Base-by-base conservation (phyloP, 2,888 invertebrate genomes). In the Morpho achilles region DNA sequence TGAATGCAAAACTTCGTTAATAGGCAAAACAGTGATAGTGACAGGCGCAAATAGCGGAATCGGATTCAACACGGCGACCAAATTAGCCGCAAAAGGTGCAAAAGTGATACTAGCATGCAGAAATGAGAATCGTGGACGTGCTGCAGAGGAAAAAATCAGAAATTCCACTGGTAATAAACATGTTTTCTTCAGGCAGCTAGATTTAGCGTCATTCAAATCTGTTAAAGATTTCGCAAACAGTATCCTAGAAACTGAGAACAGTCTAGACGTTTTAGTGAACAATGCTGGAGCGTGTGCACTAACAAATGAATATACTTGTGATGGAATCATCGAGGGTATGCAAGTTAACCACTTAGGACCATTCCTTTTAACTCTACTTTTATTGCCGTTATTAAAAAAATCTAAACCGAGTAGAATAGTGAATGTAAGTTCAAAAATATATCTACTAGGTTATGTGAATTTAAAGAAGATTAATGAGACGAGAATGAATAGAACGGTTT, bases 341-440 rank as follows among this genome's bases (percentile, higher is more conserved):
- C 93, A 93, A 63, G 83, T 67, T 0, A 75, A 74, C 56, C 91
- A 93, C 72, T 91, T 93, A 68, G 93, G 93, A 8, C 92, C 92
- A 4, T 94, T 94, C 73, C 78, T 94, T 44, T 79, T 94, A 49
- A 93, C 93, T 0, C 91, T 92, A 68, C 80, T 94, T n/a, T 77
- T 50, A 61, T 63, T 50, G 53, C 58, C 16, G 59, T 61, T 42
- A 44, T 43, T 96, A 61, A 95, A 94, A 78, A 89, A 91, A 60
- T 94, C 95, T 1, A 89, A 91, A 0, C 94, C 95, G 0, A 93
- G 95, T 53, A 92, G 96, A 40, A 93, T 96, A 0, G 92, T 96
- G 0, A 92, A 95, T 10, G 95, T 96, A 0, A 95, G 96, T 0
- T 96, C 96, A 0, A 89, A 93, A 65, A 79, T 96, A 56, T 96